Base-by-base conservation (phyloP, 2,888 invertebrate genomes). In the Alitta virens region DNA sequence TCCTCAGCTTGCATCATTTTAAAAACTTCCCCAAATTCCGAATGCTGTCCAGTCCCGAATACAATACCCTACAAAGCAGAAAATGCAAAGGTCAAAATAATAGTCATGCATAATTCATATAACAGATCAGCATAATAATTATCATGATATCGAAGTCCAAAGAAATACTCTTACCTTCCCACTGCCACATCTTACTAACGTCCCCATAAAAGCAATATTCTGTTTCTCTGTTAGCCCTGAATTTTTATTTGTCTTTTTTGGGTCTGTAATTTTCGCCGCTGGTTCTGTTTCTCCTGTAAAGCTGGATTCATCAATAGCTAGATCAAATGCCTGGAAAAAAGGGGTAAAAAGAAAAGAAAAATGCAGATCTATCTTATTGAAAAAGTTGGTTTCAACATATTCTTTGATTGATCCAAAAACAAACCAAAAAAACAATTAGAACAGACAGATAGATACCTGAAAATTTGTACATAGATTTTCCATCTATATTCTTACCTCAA, bases 1-100 rank as follows among this genome's bases (percentile, higher is more conserved):
- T 99, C 98, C 82, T 98, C 98, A 1, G 92, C 92, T 84, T 96
- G 91, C 98, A 99, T 98, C 95, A 99, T 94, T 66, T 92, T 91
- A 85, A 98, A 98, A 54, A 99, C 92, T 83, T 97, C 94, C 1
- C 99, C 99, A 85, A 99, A 99, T 80, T 98, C 95, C 46, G 98
- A 97, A 65, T 94, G 91, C 72, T 92, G 92, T 0, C 96, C 98
- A 0, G 96, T 99, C 78, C 93, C 94, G 7, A 98, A 94, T 2
- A 99, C 98, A 69, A 99, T 89, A 49, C 99, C 99, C 91, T 94
- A 67, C 46, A 68, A 67, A 21, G 5, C n/a, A 24, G 33, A 33
- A 33, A 33, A 33, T n/a, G n/a, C n/a, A n/a, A n/a, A n/a, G n/a
- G n/a, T n/a, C n/a, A n/a, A n/a, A n/a, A n/a, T n/a, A n/a, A n/a